These are phyloP conservation scores for Paedocypris micromegethes DNA, from an alignment of 2,797 vertebrate genomes.

Conservation along the genomic window DNA sequence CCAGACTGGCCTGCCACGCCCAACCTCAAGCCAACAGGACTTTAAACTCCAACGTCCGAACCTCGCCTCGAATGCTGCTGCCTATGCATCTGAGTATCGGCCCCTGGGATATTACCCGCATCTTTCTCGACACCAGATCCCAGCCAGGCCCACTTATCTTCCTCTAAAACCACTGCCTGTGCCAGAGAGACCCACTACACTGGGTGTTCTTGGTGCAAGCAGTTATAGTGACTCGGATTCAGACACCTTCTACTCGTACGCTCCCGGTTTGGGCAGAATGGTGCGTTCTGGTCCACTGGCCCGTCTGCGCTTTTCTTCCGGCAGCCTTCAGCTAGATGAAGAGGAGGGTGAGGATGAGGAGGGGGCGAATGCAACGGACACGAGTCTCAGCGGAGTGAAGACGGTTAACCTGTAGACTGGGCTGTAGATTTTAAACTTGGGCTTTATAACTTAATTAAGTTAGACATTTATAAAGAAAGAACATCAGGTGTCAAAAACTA, in stretches of 20 bases:
- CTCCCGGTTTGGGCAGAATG: constrained; percentile 68
- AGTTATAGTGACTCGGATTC: constrained; percentile 89
- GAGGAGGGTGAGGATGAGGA: constrained; percentile 54
- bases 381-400: constrained; percentile 24
- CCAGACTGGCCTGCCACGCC: constrained; percentile 71
- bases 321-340: constrained; percentile 88
- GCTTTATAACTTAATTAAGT: too few species aligned
- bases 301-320: constrained; percentile 82
- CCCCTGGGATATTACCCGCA: constrained; percentile 84
- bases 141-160: constrained; percentile 68
- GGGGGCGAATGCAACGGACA: constrained; percentile 15
- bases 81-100: constrained; percentile 79
- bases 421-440: neutral
- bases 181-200: constrained; percentile 56
- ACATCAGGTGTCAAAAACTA: too few species aligned
- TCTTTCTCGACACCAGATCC: constrained; percentile 64
- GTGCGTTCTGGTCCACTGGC: constrained; percentile 65
- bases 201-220: constrained; percentile 61
- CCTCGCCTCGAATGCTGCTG: constrained; percentile 53
- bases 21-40: constrained; percentile 81
- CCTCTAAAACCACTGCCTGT: constrained; percentile 63
- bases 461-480: too few species aligned
- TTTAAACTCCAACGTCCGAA: constrained; percentile 76
- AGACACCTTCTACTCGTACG: constrained; percentile 78
- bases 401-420: constrained; percentile 36